Conservation (phyloP, 35 echinoderm and acorn worm species). For the Heliocidaris erythrogramma region DNA sequence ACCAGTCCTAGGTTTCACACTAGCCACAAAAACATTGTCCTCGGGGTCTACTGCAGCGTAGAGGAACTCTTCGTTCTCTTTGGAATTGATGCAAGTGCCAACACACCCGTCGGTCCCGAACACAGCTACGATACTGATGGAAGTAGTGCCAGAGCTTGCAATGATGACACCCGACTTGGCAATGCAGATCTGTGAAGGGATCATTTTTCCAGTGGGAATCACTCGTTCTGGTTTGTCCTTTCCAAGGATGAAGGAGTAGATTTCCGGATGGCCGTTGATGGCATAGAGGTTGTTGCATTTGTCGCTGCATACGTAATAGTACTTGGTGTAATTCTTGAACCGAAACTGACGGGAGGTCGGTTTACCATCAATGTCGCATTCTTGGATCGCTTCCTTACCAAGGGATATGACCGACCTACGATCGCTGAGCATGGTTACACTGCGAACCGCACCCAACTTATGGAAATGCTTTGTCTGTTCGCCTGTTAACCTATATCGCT, state of each 20-base stretch:
- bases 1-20: neutral
- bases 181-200: neutral
- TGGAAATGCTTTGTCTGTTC: neutral
- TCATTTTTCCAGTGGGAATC: neutral
- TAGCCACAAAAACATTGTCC: neutral
- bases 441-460: neutral
- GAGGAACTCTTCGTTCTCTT: neutral
- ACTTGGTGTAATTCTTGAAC: neutral
- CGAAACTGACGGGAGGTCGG: neutral
- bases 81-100: neutral
- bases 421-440: neutral
- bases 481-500: neutral
- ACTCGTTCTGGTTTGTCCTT: neutral
- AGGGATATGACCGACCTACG: neutral
- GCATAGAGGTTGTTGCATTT: neutral
- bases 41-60: neutral
- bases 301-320: neutral
- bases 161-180: neutral
- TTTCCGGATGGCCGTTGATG: neutral
- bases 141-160: neutral
- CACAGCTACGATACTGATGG: neutral
- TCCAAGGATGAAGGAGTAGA: neutral
- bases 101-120: neutral
- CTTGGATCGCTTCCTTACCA: neutral
- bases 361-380: neutral